Conservation (phyloP, 2,797 vertebrate genomes). For the Muscicapa comitata region DNA sequence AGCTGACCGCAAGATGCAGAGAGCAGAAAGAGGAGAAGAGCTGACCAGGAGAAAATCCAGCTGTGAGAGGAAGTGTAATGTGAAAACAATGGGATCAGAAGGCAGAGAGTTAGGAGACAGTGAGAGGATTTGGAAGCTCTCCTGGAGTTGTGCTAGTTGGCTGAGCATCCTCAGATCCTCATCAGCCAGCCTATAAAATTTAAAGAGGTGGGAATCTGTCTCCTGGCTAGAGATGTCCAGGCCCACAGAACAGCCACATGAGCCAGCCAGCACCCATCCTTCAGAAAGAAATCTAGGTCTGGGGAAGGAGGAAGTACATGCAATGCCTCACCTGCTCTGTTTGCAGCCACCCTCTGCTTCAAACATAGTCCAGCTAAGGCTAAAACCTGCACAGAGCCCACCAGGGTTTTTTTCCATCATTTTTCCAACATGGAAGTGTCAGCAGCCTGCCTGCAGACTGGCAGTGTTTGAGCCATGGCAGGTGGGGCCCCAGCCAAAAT, state of each 20-base stretch:
- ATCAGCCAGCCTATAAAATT: background rate
- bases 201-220: background rate
- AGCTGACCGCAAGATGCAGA: background rate
- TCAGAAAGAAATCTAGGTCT: background rate
- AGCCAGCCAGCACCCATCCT: background rate
- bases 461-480: background rate
- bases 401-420: background rate
- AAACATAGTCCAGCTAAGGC: background rate
- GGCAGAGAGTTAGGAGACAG: background rate
- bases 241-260: background rate
- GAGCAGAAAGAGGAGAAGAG: background rate
- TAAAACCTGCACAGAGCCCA: background rate
- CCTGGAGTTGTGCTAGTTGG: background rate
- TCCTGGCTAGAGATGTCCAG: background rate
- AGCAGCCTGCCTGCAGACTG: background rate
- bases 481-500: background rate
- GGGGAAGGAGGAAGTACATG: background rate
- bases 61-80: background rate
- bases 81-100: background rate
- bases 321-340: background rate
- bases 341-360: background rate
- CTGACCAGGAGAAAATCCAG: background rate
- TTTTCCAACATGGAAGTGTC: background rate
- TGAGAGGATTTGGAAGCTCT: background rate
- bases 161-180: background rate